Conservation (phyloP, 2,888 invertebrate species). For the Euphydryas editha region DNA sequence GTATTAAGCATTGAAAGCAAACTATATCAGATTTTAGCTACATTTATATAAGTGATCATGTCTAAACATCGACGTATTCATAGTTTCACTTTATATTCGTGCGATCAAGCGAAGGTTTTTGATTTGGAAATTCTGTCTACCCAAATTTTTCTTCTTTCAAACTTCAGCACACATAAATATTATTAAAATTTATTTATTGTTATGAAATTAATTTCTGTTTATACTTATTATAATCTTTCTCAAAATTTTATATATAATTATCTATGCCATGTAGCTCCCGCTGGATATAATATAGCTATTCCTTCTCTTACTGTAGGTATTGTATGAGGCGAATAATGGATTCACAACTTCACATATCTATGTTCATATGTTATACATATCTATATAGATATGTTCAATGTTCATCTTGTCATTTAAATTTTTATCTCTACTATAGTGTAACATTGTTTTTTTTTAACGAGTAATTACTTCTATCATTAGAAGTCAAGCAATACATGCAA, state of each 20-base stretch:
- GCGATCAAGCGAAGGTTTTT: slow-evolving; percentile 28
- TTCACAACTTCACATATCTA: no score
- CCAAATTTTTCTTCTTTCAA: slow-evolving; percentile 18
- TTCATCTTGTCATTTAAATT: not conserved
- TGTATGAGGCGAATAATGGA: no score
- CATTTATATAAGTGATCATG: slow-evolving; percentile 20
- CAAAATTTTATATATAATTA: no score
- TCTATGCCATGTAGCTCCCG: no score
- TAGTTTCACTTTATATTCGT: slow-evolving; percentile 21
- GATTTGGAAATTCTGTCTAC: slow-evolving; percentile 23
- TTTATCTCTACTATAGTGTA: not conserved
- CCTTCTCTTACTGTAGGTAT: no score
- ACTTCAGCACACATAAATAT: not conserved
- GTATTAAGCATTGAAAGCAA: not conserved
- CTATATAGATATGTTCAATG: not conserved
- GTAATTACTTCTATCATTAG: slow-evolving; percentile 4
- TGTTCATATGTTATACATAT: no score
- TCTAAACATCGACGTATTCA: slow-evolving; percentile 12
- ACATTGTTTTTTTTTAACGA: not conserved
- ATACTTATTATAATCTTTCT: no score
- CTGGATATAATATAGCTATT: no score
- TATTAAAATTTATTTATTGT: no score
- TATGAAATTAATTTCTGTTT: no score
- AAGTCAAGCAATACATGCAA: slow-evolving; percentile 18
- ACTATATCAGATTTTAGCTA: not conserved